A percentile compares a stretch with the other conserved stretches of the same genome.
Conservation (phyloP, 2,113 vertebrate species). For the Aptenodytes forsteri region DNA sequence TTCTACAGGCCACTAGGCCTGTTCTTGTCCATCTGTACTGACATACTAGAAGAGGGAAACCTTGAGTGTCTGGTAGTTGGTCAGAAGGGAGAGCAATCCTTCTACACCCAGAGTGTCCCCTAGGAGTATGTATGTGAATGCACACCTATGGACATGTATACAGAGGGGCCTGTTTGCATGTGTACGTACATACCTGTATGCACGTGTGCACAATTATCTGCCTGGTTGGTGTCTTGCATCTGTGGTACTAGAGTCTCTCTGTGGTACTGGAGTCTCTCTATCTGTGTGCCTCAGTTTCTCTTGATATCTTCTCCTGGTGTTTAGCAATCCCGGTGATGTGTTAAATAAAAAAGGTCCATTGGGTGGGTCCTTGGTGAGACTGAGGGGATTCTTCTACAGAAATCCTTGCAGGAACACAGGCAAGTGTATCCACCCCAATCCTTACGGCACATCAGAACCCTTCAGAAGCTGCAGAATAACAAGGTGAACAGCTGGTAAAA, state of each 20-base stretch:
- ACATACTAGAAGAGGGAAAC: background rate
- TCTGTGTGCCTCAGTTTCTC: background rate
- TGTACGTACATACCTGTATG: background rate
- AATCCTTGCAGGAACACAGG: background rate
- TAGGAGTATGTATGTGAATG: background rate
- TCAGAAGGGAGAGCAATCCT: background rate
- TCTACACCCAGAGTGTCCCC: background rate
- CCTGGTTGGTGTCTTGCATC: background rate
- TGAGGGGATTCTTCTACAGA: background rate
- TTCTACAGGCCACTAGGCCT: background rate
- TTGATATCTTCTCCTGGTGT: background rate
- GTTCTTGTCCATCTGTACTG: background rate
- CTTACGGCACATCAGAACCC: background rate
- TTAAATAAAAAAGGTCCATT: background rate
- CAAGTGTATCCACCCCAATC: background rate
- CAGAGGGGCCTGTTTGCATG: background rate
- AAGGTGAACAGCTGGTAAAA: conserved; percentile 31
- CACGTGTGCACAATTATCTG: accelerated
- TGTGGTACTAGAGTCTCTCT: background rate
- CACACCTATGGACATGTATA: background rate
- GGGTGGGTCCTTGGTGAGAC: background rate
- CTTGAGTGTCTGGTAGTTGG: background rate
- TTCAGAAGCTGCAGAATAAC: background rate
- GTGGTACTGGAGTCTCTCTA: background rate
- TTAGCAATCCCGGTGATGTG: background rate